Base-by-base conservation (phyloP, 2,888 invertebrate species). In the Heliconius cydno region DNA sequence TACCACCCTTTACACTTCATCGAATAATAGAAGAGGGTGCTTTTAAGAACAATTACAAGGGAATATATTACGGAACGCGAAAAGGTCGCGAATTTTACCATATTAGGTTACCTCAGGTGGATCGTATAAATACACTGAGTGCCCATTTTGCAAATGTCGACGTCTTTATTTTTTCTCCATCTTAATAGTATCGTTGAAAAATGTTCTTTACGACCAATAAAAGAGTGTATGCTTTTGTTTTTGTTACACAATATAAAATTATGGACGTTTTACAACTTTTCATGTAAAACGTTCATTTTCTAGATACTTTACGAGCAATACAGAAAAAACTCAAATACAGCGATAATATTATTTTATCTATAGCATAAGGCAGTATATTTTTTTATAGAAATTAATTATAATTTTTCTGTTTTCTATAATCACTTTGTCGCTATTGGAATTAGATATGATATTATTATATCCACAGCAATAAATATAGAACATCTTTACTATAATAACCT, bases 1-100 rank as follows among this genome's bases (percentile, higher is more conserved):
- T 89, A 86, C 87, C 85, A 86, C 89, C 91, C 92, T 92, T 92
- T 89, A 91, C 92, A 92, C 91, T 91, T 93, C 92, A 92, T 92
- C 90, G 90, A 90, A 91, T 92, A 91, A 90, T 90, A 88, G 89
- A 88, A 89, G 88, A 89, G 91, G 91, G 90, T 86, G 82, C 88
- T 88, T 85, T 88, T 85, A 82, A 87, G 89, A 89, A 93, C 92
- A 93, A 93, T 94, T 92, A 84, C 82, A 92, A 88, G 86, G 82
- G 86, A 86, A 91, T 91, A 92, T 91, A 82, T 82, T 79, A 71
- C 75, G 71, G 79, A 83, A 83, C 81, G 80, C 81, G 80, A 83
- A 85, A 86, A 86, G 86, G 87, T 85, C 87, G 86, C 88, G 87
- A 86, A 89, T 68, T 79, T 76, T 66, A 46, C 75, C 77, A 77